phyloP scores from a whole-genome alignment of 2,797 vertebrate genomes.

The Notamacropus eugenii region DNA sequence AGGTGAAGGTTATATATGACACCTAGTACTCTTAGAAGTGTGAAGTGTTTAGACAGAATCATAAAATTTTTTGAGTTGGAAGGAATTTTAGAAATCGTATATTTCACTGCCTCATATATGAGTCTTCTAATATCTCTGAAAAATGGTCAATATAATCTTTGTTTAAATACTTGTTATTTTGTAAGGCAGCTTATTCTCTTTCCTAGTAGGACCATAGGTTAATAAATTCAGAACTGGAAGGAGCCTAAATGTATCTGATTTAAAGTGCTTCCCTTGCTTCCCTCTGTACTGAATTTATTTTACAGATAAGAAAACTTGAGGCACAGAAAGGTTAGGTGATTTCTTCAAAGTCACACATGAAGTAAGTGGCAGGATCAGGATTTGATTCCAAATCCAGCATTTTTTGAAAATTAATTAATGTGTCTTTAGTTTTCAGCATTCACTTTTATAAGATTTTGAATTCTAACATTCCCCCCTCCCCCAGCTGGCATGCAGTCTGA shows the following conservation, averaged over 20 bases:
- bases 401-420: neutral
- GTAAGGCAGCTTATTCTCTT: neutral
- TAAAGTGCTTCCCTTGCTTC: neutral
- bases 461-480: no score
- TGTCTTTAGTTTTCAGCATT: no score
- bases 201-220: neutral
- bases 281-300: neutral
- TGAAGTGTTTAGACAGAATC: neutral
- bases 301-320: neutral
- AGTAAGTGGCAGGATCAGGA: neutral
- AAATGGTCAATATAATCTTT: neutral
- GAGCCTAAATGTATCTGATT: neutral
- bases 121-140: neutral
- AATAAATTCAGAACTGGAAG: neutral
- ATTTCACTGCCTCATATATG: neutral
- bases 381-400: neutral
- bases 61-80: neutral
- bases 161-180: neutral
- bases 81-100: neutral
- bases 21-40: neutral
- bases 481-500: no score
- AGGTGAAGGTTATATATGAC: neutral
- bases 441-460: no score
- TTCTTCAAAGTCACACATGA: neutral
- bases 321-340: neutral